These are phyloP conservation scores for Meloidogyne chitwoodi DNA, from an alignment of 1,140 invertebrate species.

Conservation along the genomic window DNA sequence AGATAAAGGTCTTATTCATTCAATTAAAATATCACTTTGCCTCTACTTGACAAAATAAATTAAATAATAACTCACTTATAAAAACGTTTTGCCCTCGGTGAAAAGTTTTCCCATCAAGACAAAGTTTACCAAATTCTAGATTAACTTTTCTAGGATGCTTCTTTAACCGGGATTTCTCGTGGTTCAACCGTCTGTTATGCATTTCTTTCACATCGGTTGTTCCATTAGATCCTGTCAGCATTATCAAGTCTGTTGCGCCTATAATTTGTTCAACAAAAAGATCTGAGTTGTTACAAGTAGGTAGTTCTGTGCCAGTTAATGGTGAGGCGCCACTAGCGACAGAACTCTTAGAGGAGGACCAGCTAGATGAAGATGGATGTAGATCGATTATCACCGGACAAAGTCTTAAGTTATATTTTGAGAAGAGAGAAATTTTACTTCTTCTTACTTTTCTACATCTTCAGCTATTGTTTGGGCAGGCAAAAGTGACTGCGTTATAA, in stretches of 20 bases:
- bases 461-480: conserved; percentile 1
- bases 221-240: neutral
- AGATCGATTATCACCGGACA: neutral
- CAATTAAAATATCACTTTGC: too few species aligned
- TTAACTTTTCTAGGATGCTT: neutral
- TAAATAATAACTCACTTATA: conserved; percentile 1
- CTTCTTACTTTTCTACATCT: neutral
- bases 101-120: conserved; percentile 15
- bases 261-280: neutral
- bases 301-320: neutral
- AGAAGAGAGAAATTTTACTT: neutral
- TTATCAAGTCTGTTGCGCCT: neutral
- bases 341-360: neutral
- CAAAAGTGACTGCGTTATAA: neutral
- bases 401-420: neutral
- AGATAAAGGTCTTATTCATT: neutral
- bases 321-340: neutral
- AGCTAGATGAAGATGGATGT: neutral
- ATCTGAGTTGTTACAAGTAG: neutral
- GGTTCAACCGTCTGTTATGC: neutral
- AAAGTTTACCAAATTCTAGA: conserved; percentile 3
- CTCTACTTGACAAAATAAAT: too few species aligned
- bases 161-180: neutral
- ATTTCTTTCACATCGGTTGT: neutral
- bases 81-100: conserved; percentile 13